Base-by-base conservation (phyloP, 2,797 vertebrate species). In the Hydrolagus colliei region DNA sequence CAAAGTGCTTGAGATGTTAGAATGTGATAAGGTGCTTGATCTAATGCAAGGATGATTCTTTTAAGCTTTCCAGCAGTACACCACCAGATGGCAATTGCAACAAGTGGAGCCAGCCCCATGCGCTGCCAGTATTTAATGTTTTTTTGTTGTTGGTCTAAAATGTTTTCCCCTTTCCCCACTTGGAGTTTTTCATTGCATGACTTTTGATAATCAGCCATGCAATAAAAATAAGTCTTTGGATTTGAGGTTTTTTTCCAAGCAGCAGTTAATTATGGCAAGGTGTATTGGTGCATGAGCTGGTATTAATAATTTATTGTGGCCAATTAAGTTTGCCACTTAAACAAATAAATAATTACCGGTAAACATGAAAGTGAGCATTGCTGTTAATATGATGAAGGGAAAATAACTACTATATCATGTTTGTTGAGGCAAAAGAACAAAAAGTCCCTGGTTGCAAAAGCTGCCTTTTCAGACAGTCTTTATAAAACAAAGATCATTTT, bases 21-120 rank as follows among this genome's bases (percentile, higher is more conserved):
- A 52, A 52, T 52, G 41, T 52, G 41, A 52, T 52, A 52, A 52
- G 41, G 41, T 52, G 41, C 41, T 52, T 6, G 6, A 52, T 52
- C 41, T 52, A 52, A 52, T 52, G 41, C 41, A 52, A 52, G 41
- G 6, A 52, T 52, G 41, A 52, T 52, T 52, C 0, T 52, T 52
- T 52, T 52, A 52, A 76, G 59, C 74, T 76, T 35, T 59, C 41
- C 74, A 76, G n/a, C 74, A 59, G 11, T 2, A 2, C 41, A 76
- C 74, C 74, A 52, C 74, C 35, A 76, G 74, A 76, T 76, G 16
- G 74, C 74, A 76, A 16, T 52, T 76, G 16, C 74, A 76, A 20
- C 16, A 75, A 5, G 32, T 73, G 16, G 14, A 75, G 35, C 35
- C 59, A 59, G 32, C 32, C 12, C 6, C 4, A 77, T 18, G 16